A percentile compares a stretch with the other conserved stretches of the same genome.
These are phyloP conservation scores for Pachydiplax longipennis DNA, from an alignment of 2,888 invertebrate genomes.

Conservation along the genomic window DNA sequence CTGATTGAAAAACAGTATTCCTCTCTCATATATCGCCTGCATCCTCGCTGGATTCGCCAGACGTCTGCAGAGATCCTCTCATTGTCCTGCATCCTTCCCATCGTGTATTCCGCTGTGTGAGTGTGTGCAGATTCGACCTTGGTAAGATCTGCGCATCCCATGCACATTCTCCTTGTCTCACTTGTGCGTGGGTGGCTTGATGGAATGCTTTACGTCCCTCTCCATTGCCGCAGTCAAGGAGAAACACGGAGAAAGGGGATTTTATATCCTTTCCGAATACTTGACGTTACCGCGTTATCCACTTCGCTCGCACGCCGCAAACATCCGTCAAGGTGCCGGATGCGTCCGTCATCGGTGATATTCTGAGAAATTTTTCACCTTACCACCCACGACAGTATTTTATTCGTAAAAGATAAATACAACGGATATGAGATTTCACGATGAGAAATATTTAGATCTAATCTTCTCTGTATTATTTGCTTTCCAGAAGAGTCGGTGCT, in stretches of 20 bases:
- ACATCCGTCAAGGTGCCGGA: not conserved
- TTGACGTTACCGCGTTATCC: not conserved
- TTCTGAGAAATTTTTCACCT: too few relatives aligned
- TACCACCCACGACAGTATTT: too few relatives aligned
- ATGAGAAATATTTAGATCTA: too few relatives aligned
- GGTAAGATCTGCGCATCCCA: not conserved
- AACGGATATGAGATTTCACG: too few relatives aligned
- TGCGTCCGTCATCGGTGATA: too few relatives aligned
- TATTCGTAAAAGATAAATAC: too few relatives aligned
- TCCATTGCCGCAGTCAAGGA: not conserved
- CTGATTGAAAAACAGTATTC: not conserved
- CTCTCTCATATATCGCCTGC: not conserved
- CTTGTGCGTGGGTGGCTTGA: slow-evolving; percentile 8
- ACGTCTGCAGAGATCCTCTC: not conserved
- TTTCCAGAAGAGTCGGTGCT: too few relatives aligned
- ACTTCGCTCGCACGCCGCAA: not conserved
- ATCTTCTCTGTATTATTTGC: too few relatives aligned
- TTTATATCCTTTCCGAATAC: not conserved
- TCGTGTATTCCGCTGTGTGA: not conserved
- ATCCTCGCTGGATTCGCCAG: not conserved
- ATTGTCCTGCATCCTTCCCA: not conserved
- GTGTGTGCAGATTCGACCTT: slow-evolving; percentile 13
- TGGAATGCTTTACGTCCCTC: slow-evolving; percentile 1
- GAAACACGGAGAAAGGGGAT: not conserved
- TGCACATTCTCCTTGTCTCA: not conserved